Evolutionary conservation across 1,140 invertebrate species (phyloP).

Genomic region (Lasioglossum baleicum): DNA sequence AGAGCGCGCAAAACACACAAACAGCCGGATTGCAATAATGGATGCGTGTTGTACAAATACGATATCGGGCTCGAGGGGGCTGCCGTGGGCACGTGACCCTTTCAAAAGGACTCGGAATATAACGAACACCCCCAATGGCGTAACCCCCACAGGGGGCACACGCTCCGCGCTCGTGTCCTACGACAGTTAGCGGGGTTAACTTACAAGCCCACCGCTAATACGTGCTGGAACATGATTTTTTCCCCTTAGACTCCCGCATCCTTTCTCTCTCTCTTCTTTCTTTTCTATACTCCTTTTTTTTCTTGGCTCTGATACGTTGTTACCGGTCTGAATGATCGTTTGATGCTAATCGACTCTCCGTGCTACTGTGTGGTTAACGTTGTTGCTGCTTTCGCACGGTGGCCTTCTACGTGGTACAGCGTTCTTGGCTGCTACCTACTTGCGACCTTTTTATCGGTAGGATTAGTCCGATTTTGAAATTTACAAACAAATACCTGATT

Average conservation of each 20-base stretch:
- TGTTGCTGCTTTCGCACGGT: not conserved
- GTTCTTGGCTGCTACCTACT: no score
- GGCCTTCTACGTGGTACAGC: no score
- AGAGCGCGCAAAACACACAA: constrained; percentile 73
- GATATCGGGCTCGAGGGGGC: constrained; percentile 72
- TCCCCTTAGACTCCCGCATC: not conserved
- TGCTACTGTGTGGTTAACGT: not conserved
- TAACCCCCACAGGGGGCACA: constrained; percentile 55
- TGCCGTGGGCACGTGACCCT: constrained; percentile 72
- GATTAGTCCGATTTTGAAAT: no score
- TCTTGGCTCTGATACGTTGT: not conserved
- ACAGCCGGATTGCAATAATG: constrained; percentile 75
- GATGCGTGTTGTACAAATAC: constrained; percentile 76
- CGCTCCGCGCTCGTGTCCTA: constrained; percentile 56
- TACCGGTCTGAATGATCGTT: not conserved
- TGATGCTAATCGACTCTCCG: not conserved
- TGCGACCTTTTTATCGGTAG: no score
- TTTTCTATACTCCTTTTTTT: not conserved
- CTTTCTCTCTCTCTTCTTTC: not conserved
- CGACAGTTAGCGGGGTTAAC: constrained; percentile 65
- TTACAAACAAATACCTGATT: no score
- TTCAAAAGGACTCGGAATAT: constrained; percentile 69
- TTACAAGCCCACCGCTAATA: constrained; percentile 63
- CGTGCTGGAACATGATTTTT: constrained; percentile 49
- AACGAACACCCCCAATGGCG: constrained; percentile 74